Evolutionary conservation across 2,113 vertebrate species (phyloP).

Genomic region (Anser cygnoides): DNA sequence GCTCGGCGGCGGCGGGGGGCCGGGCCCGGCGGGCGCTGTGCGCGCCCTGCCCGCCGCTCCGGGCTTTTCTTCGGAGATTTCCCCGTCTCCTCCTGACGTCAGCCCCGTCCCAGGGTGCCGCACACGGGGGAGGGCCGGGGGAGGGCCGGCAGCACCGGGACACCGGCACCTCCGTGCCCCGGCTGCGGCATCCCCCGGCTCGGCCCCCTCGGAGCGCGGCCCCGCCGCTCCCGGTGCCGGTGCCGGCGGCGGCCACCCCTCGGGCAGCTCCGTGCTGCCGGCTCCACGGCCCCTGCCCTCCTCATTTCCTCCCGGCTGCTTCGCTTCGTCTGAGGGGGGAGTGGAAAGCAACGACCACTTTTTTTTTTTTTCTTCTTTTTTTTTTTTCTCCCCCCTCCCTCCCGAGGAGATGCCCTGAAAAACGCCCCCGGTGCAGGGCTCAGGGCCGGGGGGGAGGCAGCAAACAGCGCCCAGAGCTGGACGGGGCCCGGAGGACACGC

Average conservation of each 20-base stretch:
- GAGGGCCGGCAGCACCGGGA: slow-evolving; percentile 46
- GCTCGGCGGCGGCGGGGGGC: neutral
- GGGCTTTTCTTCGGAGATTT: slow-evolving; percentile 77
- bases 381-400: no score
- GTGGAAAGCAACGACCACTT: neutral
- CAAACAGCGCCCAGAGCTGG: neutral
- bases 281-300: neutral
- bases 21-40: slow-evolving; percentile 57
- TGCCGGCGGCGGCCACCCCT: neutral
- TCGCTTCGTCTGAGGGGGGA: neutral
- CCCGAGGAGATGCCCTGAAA: neutral
- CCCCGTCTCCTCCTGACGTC: slow-evolving; percentile 82
- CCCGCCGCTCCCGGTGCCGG: neutral
- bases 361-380: no score
- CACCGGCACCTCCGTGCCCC: neutral
- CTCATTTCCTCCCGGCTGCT: neutral
- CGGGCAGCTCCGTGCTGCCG: neutral
- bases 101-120: slow-evolving; percentile 59
- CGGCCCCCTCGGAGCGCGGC: neutral
- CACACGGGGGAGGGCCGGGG: slow-evolving; percentile 62
- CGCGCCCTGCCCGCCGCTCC: slow-evolving; percentile 49
- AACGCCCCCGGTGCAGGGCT: neutral
- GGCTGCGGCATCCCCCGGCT: neutral
- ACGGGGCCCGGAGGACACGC: neutral
- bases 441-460: neutral